A percentile compares a stretch with the other conserved stretches of the same genome.
phyloP scores from a whole-genome alignment of 1,140 invertebrate genomes.

The Drosophila arizonae region DNA sequence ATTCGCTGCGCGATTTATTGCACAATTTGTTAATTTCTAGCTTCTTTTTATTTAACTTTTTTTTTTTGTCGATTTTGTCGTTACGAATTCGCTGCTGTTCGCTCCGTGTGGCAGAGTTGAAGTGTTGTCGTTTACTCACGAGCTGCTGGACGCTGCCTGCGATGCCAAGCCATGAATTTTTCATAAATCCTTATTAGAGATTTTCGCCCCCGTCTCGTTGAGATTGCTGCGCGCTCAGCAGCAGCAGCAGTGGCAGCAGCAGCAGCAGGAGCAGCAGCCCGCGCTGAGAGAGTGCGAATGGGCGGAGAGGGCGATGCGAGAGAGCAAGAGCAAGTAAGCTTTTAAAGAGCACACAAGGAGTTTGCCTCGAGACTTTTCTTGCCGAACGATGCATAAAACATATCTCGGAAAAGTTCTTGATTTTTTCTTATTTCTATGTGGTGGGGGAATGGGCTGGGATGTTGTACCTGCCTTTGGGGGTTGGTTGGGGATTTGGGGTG shows the following conservation, averaged over 20 bases:
- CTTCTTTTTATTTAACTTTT: no score
- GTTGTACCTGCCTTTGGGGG: neutral
- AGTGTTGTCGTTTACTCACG: slow-evolving; percentile 79
- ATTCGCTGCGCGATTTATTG: slow-evolving; percentile 53
- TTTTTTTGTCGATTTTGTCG: slow-evolving; percentile 9
- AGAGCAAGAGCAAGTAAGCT: neutral
- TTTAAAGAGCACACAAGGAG: neutral
- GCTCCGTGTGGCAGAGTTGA: slow-evolving; percentile 74
- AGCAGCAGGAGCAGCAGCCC: slow-evolving; percentile 18
- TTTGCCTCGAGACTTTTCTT: neutral
- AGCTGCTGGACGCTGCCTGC: slow-evolving; percentile 66
- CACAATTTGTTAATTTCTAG: slow-evolving; percentile 46
- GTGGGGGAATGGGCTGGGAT: neutral
- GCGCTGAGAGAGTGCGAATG: slow-evolving; percentile 25
- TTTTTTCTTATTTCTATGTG: slow-evolving; percentile 17
- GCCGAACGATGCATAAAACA: neutral
- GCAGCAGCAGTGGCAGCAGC: no score
- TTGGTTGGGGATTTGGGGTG: slow-evolving; percentile 50
- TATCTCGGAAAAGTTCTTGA: neutral
- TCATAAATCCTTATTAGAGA: slow-evolving; percentile 77
- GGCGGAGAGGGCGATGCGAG: neutral
- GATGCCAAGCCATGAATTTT: slow-evolving; percentile 75
- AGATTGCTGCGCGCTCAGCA: slow-evolving; percentile 65
- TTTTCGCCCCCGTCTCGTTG: slow-evolving; percentile 70
- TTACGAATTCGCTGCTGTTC: slow-evolving; percentile 42